A percentile compares a stretch with the other conserved stretches of the same genome.
These are phyloP conservation scores for Eurystomus gularis DNA, from an alignment of 2,113 vertebrate genomes.

Conservation along the genomic window DNA sequence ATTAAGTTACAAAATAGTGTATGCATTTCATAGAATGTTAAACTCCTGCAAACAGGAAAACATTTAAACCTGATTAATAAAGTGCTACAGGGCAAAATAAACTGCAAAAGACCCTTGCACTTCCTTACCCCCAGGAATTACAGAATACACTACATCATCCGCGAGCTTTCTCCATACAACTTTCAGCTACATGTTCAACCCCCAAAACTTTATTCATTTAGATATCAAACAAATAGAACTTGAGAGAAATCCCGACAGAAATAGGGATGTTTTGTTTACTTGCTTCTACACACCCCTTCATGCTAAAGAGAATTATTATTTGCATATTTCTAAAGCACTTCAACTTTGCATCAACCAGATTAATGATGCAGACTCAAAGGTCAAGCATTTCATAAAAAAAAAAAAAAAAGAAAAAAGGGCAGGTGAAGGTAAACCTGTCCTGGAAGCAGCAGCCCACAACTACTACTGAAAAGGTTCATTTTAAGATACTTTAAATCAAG, in stretches of 20 bases:
- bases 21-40: neutral
- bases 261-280: neutral
- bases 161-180: neutral
- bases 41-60: neutral
- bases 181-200: neutral
- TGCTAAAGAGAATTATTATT: neutral
- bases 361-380: neutral
- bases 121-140: neutral
- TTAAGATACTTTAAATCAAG: neutral
- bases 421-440: neutral
- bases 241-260: neutral
- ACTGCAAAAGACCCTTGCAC: fast-evolving
- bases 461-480: neutral
- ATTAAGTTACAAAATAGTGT: neutral
- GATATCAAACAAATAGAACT: neutral
- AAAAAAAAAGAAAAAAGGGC: neutral
- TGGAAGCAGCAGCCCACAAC: neutral
- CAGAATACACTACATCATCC: neutral
- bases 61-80: neutral
- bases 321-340: neutral
- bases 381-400: neutral
- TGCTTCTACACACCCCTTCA: neutral
- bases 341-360: neutral
- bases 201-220: neutral
- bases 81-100: neutral